Conservation (phyloP, 2,797 vertebrate genomes). For the Eremophila alpestris region DNA sequence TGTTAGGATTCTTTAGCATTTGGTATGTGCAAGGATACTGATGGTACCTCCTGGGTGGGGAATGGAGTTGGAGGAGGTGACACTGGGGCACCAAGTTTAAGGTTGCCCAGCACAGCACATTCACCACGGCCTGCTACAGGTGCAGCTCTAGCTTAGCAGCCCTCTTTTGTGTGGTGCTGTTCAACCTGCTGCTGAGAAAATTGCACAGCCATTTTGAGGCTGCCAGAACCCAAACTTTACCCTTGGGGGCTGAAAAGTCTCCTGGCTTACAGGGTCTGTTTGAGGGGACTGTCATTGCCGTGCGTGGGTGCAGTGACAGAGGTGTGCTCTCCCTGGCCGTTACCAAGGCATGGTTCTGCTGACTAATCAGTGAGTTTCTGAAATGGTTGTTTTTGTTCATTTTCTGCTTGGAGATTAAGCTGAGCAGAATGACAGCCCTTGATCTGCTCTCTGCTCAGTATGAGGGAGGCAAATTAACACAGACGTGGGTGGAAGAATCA, state of each 20-base stretch:
- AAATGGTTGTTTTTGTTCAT: not conserved
- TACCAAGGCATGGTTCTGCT: not conserved
- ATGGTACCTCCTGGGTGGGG: too few relatives aligned
- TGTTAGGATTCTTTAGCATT: not conserved
- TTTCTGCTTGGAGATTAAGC: constrained; percentile 45
- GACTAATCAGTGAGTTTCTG: constrained; percentile 34
- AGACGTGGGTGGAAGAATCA: constrained; percentile 27
- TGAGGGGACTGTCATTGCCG: not conserved
- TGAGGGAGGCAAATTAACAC: constrained; percentile 53
- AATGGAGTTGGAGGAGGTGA: not conserved
- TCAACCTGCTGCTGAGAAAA: not conserved
- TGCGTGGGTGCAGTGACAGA: not conserved
- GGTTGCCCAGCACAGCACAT: not conserved
- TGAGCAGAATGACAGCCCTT: constrained; percentile 32
- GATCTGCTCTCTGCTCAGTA: constrained; percentile 28
- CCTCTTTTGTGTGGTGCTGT: not conserved
- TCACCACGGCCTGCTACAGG: not conserved
- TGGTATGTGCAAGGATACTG: not conserved
- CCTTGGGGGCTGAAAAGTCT: not conserved
- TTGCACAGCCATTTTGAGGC: not conserved
- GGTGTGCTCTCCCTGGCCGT: not conserved
- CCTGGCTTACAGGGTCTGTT: not conserved
- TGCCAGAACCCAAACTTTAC: not conserved
- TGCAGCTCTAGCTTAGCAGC: not conserved
- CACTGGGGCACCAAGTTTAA: not conserved